A percentile compares a stretch with the other conserved stretches of the same genome.
These are phyloP conservation scores for Chionomys nivalis DNA, from an alignment of 2,113 vertebrate genomes.

Conservation along the genomic window DNA sequence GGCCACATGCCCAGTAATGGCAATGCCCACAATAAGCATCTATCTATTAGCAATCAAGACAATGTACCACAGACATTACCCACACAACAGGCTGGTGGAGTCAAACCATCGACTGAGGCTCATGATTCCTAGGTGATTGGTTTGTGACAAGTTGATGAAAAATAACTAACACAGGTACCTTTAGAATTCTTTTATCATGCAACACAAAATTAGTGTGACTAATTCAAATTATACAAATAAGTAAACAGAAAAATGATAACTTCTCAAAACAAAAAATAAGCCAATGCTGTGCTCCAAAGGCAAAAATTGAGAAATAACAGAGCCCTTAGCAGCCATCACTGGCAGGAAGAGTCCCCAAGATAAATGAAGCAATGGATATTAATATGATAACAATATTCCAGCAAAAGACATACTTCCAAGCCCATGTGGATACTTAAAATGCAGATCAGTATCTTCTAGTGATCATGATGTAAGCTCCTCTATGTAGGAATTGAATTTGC, in stretches of 20 bases:
- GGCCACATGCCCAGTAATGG: too few relatives aligned
- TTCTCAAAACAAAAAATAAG: not conserved
- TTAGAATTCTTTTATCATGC: not conserved
- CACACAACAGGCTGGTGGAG: not conserved
- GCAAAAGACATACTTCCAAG: not conserved
- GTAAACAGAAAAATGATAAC: not conserved
- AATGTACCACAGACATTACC: not conserved
- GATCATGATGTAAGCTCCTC: not conserved
- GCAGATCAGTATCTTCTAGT: not conserved
- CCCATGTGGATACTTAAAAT: not conserved
- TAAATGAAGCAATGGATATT: not conserved
- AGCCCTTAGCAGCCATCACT: not conserved
- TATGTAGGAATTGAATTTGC: not conserved
- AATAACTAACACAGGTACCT: not conserved
- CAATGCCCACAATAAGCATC: not conserved
- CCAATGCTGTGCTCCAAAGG: not conserved
- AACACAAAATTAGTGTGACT: not conserved
- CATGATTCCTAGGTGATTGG: not conserved
- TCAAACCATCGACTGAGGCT: not conserved
- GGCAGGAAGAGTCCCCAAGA: not conserved
- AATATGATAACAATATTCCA: not conserved
- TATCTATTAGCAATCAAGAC: not conserved
- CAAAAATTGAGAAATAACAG: not conserved
- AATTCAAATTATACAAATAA: not conserved
- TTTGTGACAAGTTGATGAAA: not conserved